Evolutionary conservation across 2,797 vertebrate species (phyloP).

Genomic region (Thripadectes ignobilis): DNA sequence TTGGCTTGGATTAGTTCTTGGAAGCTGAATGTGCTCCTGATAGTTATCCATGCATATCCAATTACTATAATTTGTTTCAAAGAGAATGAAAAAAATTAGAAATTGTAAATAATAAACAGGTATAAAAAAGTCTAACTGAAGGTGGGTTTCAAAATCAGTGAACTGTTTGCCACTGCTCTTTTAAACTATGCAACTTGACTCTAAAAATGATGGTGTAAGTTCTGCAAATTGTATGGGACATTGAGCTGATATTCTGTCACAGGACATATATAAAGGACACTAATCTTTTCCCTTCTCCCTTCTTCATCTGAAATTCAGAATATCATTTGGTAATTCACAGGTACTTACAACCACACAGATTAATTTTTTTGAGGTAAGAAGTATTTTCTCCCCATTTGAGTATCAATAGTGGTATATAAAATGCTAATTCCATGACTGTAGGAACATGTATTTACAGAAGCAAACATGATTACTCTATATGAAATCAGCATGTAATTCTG

Average conservation of each 20-base stretch:
- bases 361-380: background rate
- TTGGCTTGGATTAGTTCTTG: background rate
- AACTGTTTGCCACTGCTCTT: background rate
- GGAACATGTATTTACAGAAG: background rate
- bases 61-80: background rate
- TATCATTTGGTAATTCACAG: background rate
- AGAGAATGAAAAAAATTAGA: background rate
- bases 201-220: background rate
- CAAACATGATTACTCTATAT: background rate
- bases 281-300: background rate
- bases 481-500: constrained; percentile 3
- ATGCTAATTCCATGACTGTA: background rate
- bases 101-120: background rate
- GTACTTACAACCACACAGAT: background rate
- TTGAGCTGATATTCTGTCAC: background rate
- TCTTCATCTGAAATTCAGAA: background rate
- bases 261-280: background rate
- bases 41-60: background rate
- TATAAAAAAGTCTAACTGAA: background rate
- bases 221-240: background rate
- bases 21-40: background rate
- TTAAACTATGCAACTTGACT: background rate
- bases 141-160: background rate
- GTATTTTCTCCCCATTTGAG: background rate
- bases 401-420: background rate